phyloP scores from a whole-genome alignment of 2,888 invertebrate species.

The Mythimna vitellina region DNA sequence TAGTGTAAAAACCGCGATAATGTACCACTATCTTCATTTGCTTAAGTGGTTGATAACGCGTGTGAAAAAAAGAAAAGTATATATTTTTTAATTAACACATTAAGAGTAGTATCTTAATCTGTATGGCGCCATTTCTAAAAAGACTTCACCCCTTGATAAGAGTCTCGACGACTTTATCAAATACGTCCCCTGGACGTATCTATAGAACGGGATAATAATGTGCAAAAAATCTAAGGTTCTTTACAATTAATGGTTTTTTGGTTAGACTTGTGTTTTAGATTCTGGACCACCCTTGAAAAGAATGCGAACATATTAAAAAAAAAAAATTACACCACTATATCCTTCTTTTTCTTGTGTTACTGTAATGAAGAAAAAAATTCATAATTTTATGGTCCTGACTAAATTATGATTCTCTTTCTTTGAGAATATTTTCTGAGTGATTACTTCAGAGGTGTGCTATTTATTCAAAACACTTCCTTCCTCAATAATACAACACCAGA shows the following conservation, averaged over 20 bases:
- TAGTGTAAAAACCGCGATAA: slow-evolving; percentile 87
- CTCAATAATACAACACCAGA: neutral
- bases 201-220: slow-evolving; percentile 77
- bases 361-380: neutral
- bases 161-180: slow-evolving; percentile 84
- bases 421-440: too few species aligned
- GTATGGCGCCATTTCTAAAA: slow-evolving; percentile 88
- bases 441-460: neutral
- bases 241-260: slow-evolving; percentile 78
- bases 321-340: slow-evolving; percentile 6
- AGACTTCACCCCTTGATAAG: slow-evolving; percentile 86
- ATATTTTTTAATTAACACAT: slow-evolving; percentile 89
- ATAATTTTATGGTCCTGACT: neutral
- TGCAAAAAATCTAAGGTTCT: slow-evolving; percentile 84
- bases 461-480: neutral
- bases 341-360: neutral
- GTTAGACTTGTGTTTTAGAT: slow-evolving; percentile 68
- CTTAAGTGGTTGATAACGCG: slow-evolving; percentile 87
- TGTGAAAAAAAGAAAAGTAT: slow-evolving; percentile 79
- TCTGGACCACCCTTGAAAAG: slow-evolving; percentile 77
- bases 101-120: slow-evolving; percentile 89
- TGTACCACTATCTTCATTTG: slow-evolving; percentile 75
- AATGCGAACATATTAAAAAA: slow-evolving; percentile 34
- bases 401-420: neutral
- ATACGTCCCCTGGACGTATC: slow-evolving; percentile 78